Conservation (phyloP, 2,797 vertebrate species). For the Arrhamphus sclerolepis region DNA sequence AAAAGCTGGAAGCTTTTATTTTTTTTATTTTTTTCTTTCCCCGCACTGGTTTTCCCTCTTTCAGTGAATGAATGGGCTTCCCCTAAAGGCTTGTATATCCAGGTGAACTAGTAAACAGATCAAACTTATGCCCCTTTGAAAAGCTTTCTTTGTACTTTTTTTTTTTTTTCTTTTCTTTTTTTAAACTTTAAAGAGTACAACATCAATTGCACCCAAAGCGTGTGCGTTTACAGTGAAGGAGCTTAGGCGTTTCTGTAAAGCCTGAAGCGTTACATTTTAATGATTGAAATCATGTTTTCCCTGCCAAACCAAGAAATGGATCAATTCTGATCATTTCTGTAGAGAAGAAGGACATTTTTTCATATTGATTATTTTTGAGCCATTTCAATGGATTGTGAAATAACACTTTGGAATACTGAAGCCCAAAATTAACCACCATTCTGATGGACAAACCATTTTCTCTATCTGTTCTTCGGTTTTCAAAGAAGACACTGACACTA, state of each 20-base stretch:
- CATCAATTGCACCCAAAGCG: not conserved
- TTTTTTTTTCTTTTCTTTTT: no score
- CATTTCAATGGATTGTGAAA: no score
- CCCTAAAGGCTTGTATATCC: constrained; percentile 10
- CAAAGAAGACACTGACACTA: not conserved
- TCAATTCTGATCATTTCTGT: not conserved
- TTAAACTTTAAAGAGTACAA: no score
- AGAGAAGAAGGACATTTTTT: no score
- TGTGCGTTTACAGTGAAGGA: not conserved
- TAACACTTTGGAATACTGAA: no score
- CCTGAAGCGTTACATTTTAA: constrained; percentile 12
- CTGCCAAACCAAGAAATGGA: not conserved
- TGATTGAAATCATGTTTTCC: constrained; percentile 23
- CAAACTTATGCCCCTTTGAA: constrained; percentile 28
- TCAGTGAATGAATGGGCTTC: constrained; percentile 27
- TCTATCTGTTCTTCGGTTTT: not conserved
- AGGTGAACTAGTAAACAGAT: constrained; percentile 20
- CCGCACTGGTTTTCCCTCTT: constrained; percentile 22
- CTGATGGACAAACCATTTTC: not conserved
- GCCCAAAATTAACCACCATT: no score
- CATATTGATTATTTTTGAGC: no score
- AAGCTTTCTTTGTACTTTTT: not conserved
- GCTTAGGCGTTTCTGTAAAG: constrained; percentile 9
- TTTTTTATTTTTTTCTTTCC: no score
- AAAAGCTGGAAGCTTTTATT: constrained; percentile 49